phyloP scores from a whole-genome alignment of 2,113 vertebrate species.

The Capricornis sumatraensis region DNA sequence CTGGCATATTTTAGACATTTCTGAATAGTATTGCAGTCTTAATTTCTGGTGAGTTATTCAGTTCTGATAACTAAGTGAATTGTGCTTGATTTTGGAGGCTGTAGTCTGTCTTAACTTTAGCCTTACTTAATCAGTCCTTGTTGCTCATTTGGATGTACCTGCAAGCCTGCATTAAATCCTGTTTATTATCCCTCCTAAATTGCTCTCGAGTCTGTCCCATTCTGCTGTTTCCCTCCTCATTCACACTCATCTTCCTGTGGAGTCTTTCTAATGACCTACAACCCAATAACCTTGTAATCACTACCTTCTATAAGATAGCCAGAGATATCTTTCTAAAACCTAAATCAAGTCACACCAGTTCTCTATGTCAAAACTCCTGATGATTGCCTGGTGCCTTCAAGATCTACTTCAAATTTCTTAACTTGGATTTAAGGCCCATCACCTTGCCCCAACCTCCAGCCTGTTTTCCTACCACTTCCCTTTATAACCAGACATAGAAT shows the following conservation, averaged over 20 bases:
- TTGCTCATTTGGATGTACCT: background rate
- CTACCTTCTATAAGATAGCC: background rate
- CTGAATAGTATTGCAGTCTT: background rate
- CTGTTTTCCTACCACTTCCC: background rate
- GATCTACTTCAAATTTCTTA: background rate
- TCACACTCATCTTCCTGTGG: background rate
- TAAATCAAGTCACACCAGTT: background rate
- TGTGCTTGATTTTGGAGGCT: background rate
- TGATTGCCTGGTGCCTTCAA: background rate
- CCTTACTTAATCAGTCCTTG: background rate
- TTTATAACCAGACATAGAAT: background rate
- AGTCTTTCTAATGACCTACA: background rate
- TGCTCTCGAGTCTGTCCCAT: background rate
- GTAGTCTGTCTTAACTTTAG: background rate
- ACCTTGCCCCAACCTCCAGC: background rate
- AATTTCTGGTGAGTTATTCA: background rate
- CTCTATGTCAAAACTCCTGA: background rate
- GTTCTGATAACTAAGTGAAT: background rate
- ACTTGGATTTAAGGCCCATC: background rate
- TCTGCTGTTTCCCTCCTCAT: background rate
- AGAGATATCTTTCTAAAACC: slow-evolving; percentile 25
- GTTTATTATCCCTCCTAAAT: background rate
- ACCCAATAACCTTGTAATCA: background rate
- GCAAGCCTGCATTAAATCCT: background rate
- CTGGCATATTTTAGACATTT: slow-evolving; percentile 20